Conservation (phyloP, 1,140 invertebrate species). For the Bombus confusus region DNA sequence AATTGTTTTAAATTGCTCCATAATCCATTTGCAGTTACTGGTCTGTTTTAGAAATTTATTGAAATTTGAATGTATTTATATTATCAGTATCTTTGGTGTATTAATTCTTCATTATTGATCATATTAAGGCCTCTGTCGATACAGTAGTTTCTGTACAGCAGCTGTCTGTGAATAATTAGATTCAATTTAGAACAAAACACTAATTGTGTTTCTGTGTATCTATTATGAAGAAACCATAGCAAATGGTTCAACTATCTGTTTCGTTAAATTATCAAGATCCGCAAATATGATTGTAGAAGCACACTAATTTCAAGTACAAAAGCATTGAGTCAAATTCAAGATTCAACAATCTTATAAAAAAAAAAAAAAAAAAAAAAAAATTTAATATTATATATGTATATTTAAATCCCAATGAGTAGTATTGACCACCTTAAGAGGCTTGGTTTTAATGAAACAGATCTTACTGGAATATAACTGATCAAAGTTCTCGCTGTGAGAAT, state of each 20-base stretch:
- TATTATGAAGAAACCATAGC: background rate
- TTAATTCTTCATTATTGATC: no score
- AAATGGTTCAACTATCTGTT: slow-evolving; percentile 5
- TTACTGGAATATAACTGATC: slow-evolving; percentile 17
- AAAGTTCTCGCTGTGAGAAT: slow-evolving; percentile 22
- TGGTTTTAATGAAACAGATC: slow-evolving; percentile 10
- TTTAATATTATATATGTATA: slow-evolving; percentile 46
- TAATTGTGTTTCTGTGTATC: background rate
- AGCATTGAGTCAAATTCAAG: slow-evolving; percentile 4
- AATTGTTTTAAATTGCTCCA: no score
- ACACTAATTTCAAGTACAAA: slow-evolving; percentile 40
- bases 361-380: background rate
- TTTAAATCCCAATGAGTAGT: slow-evolving; percentile 47
- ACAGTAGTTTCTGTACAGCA: background rate
- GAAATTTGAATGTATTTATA: slow-evolving; percentile 26
- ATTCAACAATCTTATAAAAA: slow-evolving; percentile 2
- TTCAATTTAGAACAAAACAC: background rate
- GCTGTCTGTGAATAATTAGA: background rate
- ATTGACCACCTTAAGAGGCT: slow-evolving; percentile 38
- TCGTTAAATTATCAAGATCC: slow-evolving; percentile 9
- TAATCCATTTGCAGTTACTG: no score
- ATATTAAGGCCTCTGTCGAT: no score
- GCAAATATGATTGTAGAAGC: background rate
- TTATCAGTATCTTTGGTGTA: background rate
- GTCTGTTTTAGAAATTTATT: background rate